Base-by-base conservation (phyloP, 2,797 vertebrate species). In the Spinus olivaceus region DNA sequence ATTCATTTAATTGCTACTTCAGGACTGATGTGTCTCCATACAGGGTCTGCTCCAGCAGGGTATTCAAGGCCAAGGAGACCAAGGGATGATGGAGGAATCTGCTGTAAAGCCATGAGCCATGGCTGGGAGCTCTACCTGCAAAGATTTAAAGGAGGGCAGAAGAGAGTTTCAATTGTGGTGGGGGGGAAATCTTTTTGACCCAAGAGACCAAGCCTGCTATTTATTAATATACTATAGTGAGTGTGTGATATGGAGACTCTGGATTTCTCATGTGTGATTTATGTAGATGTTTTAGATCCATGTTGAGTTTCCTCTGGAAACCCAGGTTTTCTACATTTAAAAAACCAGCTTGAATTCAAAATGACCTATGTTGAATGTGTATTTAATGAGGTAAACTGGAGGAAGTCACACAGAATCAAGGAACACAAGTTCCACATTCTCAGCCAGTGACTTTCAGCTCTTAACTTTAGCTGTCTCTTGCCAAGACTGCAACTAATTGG, bases 351-450 rank as follows among this genome's bases (percentile, higher is more conserved):
- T 64, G 21, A 42, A 47, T 72, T 76, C 44, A 67, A 60, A 72
- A 46, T 53, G 0, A 24, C 8, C 7, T 30, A 2, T 53, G 7
- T n/a, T 60, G 41, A 67, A 56, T 2, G 14, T 46, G 14, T 33
- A 32, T 81, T 71, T 46, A 19, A 39, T 41, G 53, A 71, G 32
- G 49, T 67, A 60, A 71, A 60, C 8, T 35, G 18, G 33, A 59
- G 30, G 69, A 25, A 42, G 41, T 70, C 15, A 8, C 32, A 50
- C 7, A 27, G 28, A 72, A 77, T 60, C 10, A 46, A 77, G 77
- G 64, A 56, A 44, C 5, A 15, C 8, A 57, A 66, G 30, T 72
- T 91, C 39, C 9, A 27, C 3, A 0, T 46, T 64, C 33, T 85
- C 79, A 82, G 24, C 14, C 17, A 42, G 18, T 85, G 76, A 76